These are phyloP conservation scores for Eriosoma lanigerum DNA, from an alignment of 1,140 invertebrate species.

Conservation along the genomic window DNA sequence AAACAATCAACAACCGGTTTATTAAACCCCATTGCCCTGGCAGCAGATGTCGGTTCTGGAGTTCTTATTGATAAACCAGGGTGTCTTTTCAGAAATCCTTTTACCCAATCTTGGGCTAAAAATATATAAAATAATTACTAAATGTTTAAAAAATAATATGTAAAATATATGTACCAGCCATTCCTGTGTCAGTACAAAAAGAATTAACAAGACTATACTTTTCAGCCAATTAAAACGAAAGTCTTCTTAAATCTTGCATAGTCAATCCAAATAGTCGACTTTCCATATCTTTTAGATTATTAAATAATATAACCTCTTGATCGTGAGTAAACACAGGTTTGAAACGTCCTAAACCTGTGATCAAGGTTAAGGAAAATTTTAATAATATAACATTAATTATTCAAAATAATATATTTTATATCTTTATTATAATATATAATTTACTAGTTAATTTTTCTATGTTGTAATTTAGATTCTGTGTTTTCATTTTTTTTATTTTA, in stretches of 20 bases:
- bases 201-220: neutral
- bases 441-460: too few species aligned
- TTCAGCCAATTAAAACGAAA: neutral
- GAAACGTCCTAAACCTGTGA: neutral
- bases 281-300: neutral
- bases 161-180: slow-evolving; percentile 4
- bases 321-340: neutral
- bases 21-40: neutral
- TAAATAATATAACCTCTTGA: neutral
- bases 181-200: neutral
- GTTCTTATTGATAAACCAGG: slow-evolving; percentile 53
- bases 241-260: neutral
- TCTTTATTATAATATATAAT: too few species aligned
- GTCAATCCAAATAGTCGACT: neutral
- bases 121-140: neutral
- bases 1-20: neutral
- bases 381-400: too few species aligned
- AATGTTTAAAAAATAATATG: neutral
- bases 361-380: too few species aligned
- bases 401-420: too few species aligned
- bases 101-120: slow-evolving; percentile 42
- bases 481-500: too few species aligned
- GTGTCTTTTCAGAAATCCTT: slow-evolving; percentile 56
- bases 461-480: too few species aligned
- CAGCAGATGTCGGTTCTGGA: neutral